phyloP scores from a whole-genome alignment of 2,797 vertebrate genomes.

The Brotula barbata region DNA sequence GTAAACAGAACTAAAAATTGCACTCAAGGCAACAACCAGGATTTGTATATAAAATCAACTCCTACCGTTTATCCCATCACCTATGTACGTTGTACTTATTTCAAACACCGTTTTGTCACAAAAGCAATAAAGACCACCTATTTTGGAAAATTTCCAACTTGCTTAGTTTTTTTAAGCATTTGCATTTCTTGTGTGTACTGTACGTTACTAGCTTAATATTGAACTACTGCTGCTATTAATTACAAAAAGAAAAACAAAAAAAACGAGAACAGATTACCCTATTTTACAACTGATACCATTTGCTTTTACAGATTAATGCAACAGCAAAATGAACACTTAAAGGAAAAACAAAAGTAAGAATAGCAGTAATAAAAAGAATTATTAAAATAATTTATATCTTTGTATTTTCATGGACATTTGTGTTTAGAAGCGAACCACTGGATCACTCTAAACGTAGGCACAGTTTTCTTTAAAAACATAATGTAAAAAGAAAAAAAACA shows the following conservation, averaged over 20 bases:
- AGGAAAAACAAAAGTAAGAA: constrained; percentile 42
- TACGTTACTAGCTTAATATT: constrained; percentile 62
- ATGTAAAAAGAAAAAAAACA: constrained; percentile 32
- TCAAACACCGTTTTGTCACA: constrained; percentile 53
- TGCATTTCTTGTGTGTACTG: constrained; percentile 66
- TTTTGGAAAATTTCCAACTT: constrained; percentile 43
- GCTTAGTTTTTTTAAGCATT: constrained; percentile 42
- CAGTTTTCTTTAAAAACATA: constrained; percentile 62
- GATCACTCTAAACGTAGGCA: constrained; percentile 80
- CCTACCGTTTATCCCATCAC: constrained; percentile 58
- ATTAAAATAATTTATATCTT: constrained; percentile 78
- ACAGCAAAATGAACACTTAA: constrained; percentile 46
- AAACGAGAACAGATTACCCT: constrained; percentile 15
- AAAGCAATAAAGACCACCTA: constrained; percentile 36
- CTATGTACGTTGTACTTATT: constrained; percentile 45
- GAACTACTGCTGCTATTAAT: constrained; percentile 65
- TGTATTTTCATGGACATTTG: constrained; percentile 72
- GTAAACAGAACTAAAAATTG: constrained; percentile 75
- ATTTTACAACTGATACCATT: constrained; percentile 58
- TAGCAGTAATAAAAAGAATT: constrained; percentile 60
- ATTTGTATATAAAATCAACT: constrained; percentile 64
- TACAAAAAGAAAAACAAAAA: constrained; percentile 43
- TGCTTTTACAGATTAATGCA: constrained; percentile 50
- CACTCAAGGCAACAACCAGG: constrained; percentile 76
- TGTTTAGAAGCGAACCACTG: constrained; percentile 74